Evolutionary conservation across 2,113 vertebrate genomes (phyloP).

Genomic region (Antechinus stuartii): DNA sequence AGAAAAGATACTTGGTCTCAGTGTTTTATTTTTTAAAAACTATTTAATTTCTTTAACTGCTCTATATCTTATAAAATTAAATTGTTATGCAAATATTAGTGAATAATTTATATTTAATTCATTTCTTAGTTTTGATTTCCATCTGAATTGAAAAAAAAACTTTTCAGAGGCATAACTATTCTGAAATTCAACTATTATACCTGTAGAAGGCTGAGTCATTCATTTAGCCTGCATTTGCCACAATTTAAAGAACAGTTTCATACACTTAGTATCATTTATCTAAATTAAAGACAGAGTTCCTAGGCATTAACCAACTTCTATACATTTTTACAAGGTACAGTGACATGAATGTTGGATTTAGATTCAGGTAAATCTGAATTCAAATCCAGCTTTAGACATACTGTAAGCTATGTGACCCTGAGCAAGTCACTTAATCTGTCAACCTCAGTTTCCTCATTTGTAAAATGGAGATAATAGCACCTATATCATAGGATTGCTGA

Average conservation of each 20-base stretch:
- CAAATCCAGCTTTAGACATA: background rate
- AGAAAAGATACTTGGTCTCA: background rate
- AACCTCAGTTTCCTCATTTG: background rate
- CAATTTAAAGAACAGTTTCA: background rate
- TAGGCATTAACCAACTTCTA: background rate
- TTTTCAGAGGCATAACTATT: background rate
- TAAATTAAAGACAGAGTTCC: background rate
- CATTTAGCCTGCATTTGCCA: background rate
- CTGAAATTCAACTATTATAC: background rate
- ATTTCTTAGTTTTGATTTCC: background rate
- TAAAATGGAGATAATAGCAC: background rate
- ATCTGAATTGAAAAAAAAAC: background rate
- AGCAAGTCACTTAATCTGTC: background rate
- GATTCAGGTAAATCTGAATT: background rate
- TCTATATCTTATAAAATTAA: background rate
- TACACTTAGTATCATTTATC: background rate
- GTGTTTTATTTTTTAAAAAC: background rate
- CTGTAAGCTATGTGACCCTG: background rate
- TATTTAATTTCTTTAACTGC: background rate
- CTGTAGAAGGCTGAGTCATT: background rate
- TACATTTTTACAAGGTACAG: background rate
- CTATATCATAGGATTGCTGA: background rate
- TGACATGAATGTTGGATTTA: background rate
- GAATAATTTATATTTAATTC: background rate
- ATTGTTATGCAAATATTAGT: background rate